Conservation (phyloP, 2,797 vertebrate genomes). For the Ceyx erithaca region DNA sequence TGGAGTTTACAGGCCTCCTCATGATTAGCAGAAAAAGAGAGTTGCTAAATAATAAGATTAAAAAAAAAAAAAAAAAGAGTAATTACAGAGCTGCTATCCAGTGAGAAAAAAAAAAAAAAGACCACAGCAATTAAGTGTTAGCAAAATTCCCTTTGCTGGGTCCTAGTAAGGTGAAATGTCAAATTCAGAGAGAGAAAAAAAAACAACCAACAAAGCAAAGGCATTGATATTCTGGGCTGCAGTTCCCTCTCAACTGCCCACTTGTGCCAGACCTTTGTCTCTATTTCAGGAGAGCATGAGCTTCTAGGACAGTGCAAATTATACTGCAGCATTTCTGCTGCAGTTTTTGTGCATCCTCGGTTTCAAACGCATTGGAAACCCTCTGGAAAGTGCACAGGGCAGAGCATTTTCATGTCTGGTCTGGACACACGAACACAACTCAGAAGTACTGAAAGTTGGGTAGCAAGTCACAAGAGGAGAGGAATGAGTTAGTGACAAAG, state of each 20-base stretch:
- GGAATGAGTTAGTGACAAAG: not conserved
- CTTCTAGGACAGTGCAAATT: not conserved
- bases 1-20: not conserved
- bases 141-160: not conserved
- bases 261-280: not conserved
- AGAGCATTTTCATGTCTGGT: not conserved
- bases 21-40: not conserved
- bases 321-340: not conserved
- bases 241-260: not conserved
- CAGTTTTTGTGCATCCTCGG: not conserved
- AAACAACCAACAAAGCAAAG: not conserved
- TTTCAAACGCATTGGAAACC: not conserved
- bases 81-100: not conserved
- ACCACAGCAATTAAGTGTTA: not conserved
- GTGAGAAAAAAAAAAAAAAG: not conserved
- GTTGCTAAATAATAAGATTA: not conserved
- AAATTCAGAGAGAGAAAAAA: not conserved
- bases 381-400: accelerated
- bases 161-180: not conserved
- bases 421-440: not conserved
- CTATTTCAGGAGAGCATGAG: not conserved
- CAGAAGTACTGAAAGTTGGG: not conserved
- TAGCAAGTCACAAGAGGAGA: not conserved
- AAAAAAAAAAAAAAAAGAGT: too few relatives aligned
- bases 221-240: not conserved